These are phyloP conservation scores for Poecile montanus DNA, from an alignment of 2,797 vertebrate species.

Conservation along the genomic window DNA sequence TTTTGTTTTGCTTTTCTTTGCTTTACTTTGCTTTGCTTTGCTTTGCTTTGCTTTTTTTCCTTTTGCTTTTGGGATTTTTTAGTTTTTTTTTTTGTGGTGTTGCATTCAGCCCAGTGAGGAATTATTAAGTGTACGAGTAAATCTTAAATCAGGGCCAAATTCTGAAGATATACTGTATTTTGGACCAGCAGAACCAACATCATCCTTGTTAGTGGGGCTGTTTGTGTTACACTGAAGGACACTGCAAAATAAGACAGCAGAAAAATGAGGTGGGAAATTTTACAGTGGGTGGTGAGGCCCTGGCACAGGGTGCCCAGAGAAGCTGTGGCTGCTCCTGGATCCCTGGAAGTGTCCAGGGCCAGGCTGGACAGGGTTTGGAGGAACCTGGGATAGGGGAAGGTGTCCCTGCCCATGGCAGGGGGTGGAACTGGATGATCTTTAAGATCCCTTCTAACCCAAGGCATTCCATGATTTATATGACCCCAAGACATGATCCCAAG, in stretches of 20 bases:
- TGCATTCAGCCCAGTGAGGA: neutral
- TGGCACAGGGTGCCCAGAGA: neutral
- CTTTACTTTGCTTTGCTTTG: neutral
- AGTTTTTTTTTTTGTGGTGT: neutral
- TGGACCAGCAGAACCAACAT: neutral
- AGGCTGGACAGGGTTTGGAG: accelerated
- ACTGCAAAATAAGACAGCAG: neutral
- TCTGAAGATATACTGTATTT: neutral
- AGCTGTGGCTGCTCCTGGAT: neutral
- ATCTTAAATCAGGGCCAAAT: neutral
- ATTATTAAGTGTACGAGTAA: neutral
- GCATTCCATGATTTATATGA: neutral
- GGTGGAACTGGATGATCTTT: accelerated
- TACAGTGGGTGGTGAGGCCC: neutral
- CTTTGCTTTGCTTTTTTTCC: neutral
- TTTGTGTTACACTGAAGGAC: neutral
- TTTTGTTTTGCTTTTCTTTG: accelerated
- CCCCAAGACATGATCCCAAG: neutral
- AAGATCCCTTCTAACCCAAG: neutral
- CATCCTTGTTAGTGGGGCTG: accelerated
- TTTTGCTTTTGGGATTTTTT: neutral
- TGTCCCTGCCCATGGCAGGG: neutral
- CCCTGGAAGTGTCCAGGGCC: neutral
- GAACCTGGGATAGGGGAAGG: accelerated
- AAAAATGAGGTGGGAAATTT: neutral